Conservation (phyloP, 2,888 invertebrate genomes). For the Odontomyia ornata region DNA sequence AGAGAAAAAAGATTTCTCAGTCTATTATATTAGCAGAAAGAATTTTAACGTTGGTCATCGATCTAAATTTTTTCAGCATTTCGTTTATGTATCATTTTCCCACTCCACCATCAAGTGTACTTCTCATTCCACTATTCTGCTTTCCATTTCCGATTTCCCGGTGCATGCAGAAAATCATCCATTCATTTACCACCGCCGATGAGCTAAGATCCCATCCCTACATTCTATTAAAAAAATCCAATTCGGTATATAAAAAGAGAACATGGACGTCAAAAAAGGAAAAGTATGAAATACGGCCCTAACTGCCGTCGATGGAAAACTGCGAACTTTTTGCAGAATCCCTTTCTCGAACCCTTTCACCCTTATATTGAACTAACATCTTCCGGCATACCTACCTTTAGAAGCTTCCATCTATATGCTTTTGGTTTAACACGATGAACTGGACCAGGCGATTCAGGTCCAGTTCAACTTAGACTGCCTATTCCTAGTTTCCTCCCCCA, state of each 20-base stretch:
- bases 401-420: conserved; percentile 33
- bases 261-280: conserved; percentile 11
- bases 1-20: too few species aligned
- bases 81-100: background rate
- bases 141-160: background rate
- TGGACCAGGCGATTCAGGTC: conserved; percentile 35
- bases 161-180: conserved; percentile 29
- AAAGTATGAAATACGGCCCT: conserved; percentile 25
- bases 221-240: conserved; percentile 21
- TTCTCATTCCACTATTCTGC: background rate
- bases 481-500: conserved; percentile 20
- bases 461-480: conserved; percentile 42
- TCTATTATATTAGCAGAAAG: background rate
- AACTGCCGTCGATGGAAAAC: conserved; percentile 24
- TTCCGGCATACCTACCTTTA: conserved; percentile 20
- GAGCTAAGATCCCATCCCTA: conserved; percentile 34
- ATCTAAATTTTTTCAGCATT: background rate
- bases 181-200: conserved; percentile 19
- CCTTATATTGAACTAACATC: conserved; percentile 25
- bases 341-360: conserved; percentile 17
- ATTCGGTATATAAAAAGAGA: conserved; percentile 37
- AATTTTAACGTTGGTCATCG: background rate
- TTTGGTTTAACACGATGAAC: conserved; percentile 41
- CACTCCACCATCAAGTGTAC: background rate
- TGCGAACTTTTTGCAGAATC: conserved; percentile 37